Percentiles rank a stretch among this genome's conserved stretches.
Conservation (phyloP, 2,888 invertebrate genomes). For the Andrena hattorfiana region DNA sequence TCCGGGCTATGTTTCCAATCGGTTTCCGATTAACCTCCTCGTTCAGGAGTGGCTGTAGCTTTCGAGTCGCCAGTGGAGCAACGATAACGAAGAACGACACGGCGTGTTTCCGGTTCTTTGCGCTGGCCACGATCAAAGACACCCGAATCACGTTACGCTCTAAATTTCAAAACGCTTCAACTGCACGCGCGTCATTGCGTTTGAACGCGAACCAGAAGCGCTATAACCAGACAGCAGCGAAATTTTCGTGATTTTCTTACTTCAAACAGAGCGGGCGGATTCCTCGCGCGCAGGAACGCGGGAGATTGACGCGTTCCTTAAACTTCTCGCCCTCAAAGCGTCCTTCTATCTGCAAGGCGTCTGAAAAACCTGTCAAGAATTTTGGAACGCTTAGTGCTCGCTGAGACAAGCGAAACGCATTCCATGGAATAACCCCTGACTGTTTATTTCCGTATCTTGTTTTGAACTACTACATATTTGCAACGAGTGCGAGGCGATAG, state of each 20-base stretch:
- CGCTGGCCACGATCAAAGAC: slow-evolving; percentile 9
- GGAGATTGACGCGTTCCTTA: not conserved
- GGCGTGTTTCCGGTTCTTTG: not conserved
- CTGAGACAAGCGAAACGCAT: not conserved
- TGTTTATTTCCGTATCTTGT: too few species aligned
- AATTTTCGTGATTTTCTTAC: slow-evolving; percentile 5
- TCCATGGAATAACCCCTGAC: not conserved
- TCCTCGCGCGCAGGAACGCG: not conserved
- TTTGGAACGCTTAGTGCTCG: not conserved
- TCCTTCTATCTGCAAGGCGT: not conserved
- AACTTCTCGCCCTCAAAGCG: not conserved
- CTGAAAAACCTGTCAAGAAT: not conserved
- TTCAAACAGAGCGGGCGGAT: not conserved
- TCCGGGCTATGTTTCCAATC: not conserved
- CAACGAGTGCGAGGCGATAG: too few species aligned
- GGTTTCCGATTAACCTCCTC: not conserved
- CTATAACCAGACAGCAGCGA: not conserved
- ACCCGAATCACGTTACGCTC: slow-evolving; percentile 17
- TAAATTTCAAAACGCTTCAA: slow-evolving; percentile 31
- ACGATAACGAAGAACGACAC: not conserved
- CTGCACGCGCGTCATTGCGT: slow-evolving; percentile 26
- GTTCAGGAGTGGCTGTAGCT: not conserved
- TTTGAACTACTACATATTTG: too few species aligned
- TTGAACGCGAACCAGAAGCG: slow-evolving; percentile 26
- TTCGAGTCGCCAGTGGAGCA: not conserved